A percentile compares a stretch with the other conserved stretches of the same genome.
Conservation (phyloP, 2,888 invertebrate species). For the Diabrotica balteata region DNA sequence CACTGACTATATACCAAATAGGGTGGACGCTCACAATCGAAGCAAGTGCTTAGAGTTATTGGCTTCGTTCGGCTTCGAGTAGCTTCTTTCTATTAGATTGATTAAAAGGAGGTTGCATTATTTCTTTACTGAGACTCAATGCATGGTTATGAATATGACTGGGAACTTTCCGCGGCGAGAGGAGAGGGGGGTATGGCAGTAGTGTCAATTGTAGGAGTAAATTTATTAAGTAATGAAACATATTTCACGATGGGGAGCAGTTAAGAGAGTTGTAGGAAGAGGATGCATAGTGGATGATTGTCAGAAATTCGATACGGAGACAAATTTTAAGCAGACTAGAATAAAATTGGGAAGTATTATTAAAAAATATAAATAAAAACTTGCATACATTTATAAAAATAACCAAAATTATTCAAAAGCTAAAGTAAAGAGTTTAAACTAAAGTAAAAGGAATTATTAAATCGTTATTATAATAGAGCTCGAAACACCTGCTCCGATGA, state of each 20-base stretch:
- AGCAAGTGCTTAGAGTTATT: slow-evolving; percentile 54
- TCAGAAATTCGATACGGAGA: too few relatives aligned
- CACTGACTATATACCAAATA: slow-evolving; percentile 26
- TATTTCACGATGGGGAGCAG: slow-evolving; percentile 36
- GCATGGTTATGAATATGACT: slow-evolving; percentile 52
- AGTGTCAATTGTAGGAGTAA: slow-evolving; percentile 42
- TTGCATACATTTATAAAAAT: too few relatives aligned
- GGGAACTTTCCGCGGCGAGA: slow-evolving; percentile 43
- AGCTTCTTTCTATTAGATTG: slow-evolving; percentile 57
- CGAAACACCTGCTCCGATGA: too few relatives aligned
- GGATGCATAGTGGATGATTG: neutral
- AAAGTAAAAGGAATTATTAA: too few relatives aligned
- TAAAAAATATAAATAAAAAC: too few relatives aligned
- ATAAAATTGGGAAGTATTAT: too few relatives aligned
- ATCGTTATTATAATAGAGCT: too few relatives aligned
- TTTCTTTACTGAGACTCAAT: slow-evolving; percentile 38
- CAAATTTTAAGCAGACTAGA: too few relatives aligned
- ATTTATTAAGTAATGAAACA: slow-evolving; percentile 48
- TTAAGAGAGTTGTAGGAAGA: slow-evolving; percentile 4
- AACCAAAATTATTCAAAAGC: too few relatives aligned
- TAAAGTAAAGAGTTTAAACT: too few relatives aligned
- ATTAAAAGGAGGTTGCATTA: slow-evolving; percentile 51
- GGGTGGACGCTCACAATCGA: slow-evolving; percentile 37
- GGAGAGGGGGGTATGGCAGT: slow-evolving; percentile 22
- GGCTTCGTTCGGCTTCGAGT: slow-evolving; percentile 48